These are phyloP conservation scores for Rana temporaria DNA, from an alignment of 2,113 vertebrate genomes.

Conservation along the genomic window DNA sequence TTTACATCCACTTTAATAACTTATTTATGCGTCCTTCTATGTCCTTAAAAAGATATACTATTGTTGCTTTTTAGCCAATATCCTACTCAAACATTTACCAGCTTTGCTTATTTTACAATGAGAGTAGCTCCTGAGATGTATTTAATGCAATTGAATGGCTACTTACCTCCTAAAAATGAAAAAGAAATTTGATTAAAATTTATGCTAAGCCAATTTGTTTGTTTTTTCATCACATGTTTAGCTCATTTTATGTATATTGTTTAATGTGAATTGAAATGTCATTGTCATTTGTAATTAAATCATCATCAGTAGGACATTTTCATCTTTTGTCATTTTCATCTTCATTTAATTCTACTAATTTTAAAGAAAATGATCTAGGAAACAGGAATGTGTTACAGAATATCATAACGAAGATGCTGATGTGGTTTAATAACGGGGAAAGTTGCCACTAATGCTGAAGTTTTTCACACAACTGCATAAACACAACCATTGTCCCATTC, in stretches of 20 bases:
- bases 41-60: no score
- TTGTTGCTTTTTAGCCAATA: no score
- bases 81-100: no score
- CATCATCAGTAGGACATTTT: slow-evolving; percentile 9
- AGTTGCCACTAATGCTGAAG: slow-evolving; percentile 50
- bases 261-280: not conserved
- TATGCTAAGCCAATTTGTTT: no score
- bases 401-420: slow-evolving; percentile 30
- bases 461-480: slow-evolving; percentile 30
- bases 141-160: no score
- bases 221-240: not conserved
- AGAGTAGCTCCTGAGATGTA: no score
- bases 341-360: not conserved
- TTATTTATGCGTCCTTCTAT: no score
- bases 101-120: no score
- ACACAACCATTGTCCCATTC: slow-evolving; percentile 15
- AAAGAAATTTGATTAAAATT: no score
- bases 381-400: slow-evolving; percentile 2
- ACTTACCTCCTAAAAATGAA: no score
- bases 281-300: slow-evolving; percentile 9
- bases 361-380: slow-evolving; percentile 3
- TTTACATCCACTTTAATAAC: no score
- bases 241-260: not conserved
- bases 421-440: not conserved
- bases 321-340: slow-evolving; percentile 19